Base-by-base conservation (phyloP, 2,888 invertebrate genomes). In the Timandra comae region DNA sequence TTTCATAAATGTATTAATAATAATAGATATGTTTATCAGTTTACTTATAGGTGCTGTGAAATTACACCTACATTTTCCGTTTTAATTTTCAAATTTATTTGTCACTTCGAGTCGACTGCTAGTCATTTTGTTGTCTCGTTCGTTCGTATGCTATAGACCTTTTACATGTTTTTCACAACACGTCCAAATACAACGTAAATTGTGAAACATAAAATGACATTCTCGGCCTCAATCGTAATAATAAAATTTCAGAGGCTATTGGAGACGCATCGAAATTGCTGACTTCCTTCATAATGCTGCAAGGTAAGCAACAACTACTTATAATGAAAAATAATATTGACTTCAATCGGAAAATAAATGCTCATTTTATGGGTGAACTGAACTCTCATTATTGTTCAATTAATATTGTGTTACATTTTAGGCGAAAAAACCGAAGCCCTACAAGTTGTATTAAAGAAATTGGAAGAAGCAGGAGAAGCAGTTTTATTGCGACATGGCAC, bases 171-270 rank as follows among this genome's bases (percentile, higher is more conserved):
- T n/a, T n/a, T n/a, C n/a, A n/a, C n/a, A n/a, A n/a, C n/a, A n/a
- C n/a, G n/a, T n/a, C n/a, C n/a, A n/a, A n/a, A n/a, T n/a, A n/a
- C n/a, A n/a, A n/a, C n/a, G n/a, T n/a, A n/a, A n/a, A n/a, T n/a
- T n/a, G n/a, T n/a, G n/a, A n/a, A n/a, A n/a, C n/a, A n/a, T n/a
- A n/a, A n/a, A n/a, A n/a, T n/a, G n/a, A n/a, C n/a, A n/a, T n/a
- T n/a, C n/a, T n/a, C n/a, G n/a, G n/a, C n/a, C n/a, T n/a, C n/a
- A n/a, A n/a, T n/a, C n/a, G n/a, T n/a, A n/a, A n/a, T n/a, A n/a
- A n/a, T n/a, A n/a, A n/a, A n/a, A n/a, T n/a, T 67, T 33, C 57
- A 82, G 81, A 41, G n/a, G 74, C 72, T 0, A 78, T 81, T 29
- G 29, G 20, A 3, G 55, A 66, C 2, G 52, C 56, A 2, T 48